Evolutionary conservation across 2,113 vertebrate species (phyloP).

Genomic region (Strigops habroptila): DNA sequence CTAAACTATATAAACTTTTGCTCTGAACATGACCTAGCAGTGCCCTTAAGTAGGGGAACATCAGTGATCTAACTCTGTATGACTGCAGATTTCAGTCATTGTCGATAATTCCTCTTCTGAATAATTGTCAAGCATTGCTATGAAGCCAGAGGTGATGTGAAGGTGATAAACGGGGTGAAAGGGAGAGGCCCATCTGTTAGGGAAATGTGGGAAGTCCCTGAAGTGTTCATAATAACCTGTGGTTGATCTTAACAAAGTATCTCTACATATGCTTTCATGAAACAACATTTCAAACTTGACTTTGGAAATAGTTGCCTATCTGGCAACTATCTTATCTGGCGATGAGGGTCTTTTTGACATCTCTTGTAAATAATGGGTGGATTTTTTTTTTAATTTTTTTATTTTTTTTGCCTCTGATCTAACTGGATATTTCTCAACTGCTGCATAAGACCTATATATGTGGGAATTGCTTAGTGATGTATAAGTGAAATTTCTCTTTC

Average conservation of each 20-base stretch:
- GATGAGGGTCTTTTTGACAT: neutral
- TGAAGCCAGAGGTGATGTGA: neutral
- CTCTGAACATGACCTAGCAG: neutral
- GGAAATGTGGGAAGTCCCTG: neutral
- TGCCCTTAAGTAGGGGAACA: neutral
- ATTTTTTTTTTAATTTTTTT: neutral
- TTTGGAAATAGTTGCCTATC: neutral
- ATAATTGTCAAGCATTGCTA: rapidly evolving
- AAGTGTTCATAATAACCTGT: neutral
- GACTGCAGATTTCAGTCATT: neutral
- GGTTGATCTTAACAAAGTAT: neutral
- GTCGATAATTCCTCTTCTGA: neutral
- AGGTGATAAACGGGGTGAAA: neutral
- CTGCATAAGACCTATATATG: neutral
- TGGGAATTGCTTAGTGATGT: neutral
- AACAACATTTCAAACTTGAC: neutral
- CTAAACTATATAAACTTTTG: neutral
- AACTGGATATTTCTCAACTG: neutral
- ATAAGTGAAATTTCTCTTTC: neutral
- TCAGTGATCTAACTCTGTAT: neutral
- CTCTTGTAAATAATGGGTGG: neutral
- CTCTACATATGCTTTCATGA: neutral
- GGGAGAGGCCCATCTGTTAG: neutral
- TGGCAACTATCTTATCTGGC: neutral
- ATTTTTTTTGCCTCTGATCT: neutral